These are phyloP conservation scores for Propithecus perrieri DNA, from an alignment of 2,797 vertebrate genomes.

Conservation along the genomic window DNA sequence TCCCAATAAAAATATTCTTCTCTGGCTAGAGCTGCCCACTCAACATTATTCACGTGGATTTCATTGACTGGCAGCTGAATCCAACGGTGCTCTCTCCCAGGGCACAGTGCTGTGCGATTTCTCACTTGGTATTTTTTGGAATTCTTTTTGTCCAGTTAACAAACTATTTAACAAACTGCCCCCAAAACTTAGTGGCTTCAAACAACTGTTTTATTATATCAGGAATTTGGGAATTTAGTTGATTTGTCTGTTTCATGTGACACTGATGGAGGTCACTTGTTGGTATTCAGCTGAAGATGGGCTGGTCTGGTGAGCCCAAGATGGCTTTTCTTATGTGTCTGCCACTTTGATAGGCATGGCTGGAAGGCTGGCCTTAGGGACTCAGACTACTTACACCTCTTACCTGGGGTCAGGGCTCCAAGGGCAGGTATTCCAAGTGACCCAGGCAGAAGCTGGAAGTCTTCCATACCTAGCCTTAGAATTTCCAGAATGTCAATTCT, in stretches of 20 bases:
- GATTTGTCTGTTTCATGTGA: not conserved
- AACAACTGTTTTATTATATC: not conserved
- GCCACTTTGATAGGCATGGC: not conserved
- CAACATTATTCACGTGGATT: not conserved
- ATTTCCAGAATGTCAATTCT: not conserved
- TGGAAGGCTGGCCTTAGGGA: not conserved
- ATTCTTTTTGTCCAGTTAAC: constrained; percentile 3
- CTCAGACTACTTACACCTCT: not conserved
- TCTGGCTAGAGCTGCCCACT: not conserved
- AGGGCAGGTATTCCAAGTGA: not conserved
- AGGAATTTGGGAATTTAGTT: not conserved
- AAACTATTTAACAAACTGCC: not conserved
- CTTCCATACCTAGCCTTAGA: not conserved
- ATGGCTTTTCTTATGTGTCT: not conserved
- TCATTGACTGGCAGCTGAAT: not conserved
- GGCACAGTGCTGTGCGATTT: not conserved
- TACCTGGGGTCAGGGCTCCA: not conserved
- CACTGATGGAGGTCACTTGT: not conserved
- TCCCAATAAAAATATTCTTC: not conserved
- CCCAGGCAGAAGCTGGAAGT: not conserved
- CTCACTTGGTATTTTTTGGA: not conserved
- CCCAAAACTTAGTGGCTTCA: not conserved
- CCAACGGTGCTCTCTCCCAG: not conserved
- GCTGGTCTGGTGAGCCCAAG: not conserved
- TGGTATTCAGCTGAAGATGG: not conserved